A percentile compares a stretch with the other conserved stretches of the same genome.
These are phyloP conservation scores for Apeira syringaria DNA, from an alignment of 2,888 invertebrate species.

Conservation along the genomic window DNA sequence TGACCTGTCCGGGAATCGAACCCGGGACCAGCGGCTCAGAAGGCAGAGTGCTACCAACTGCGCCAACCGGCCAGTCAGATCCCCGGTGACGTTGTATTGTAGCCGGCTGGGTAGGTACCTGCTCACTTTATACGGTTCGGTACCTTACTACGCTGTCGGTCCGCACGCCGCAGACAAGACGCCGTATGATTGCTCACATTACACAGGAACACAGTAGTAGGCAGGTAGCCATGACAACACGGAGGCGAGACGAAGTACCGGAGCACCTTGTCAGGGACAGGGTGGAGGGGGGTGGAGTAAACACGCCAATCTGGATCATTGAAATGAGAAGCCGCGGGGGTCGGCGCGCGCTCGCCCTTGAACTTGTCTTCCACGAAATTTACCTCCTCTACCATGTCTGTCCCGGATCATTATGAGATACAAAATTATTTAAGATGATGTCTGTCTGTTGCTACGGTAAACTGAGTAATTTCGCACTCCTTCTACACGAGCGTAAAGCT, in stretches of 20 bases:
- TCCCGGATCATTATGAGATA: neutral
- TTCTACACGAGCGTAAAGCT: too few species aligned
- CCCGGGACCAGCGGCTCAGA: too few species aligned
- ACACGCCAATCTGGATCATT: slow-evolving; percentile 33
- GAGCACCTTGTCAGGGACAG: neutral
- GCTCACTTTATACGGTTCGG: neutral
- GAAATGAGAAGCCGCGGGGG: slow-evolving; percentile 24
- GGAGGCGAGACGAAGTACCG: neutral
- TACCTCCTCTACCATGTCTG: slow-evolving; percentile 1
- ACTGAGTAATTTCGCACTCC: too few species aligned
- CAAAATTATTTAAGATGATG: neutral
- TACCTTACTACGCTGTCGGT: too few species aligned
- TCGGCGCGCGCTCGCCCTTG: slow-evolving; percentile 36
- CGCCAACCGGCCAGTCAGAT: too few species aligned
- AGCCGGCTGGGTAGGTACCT: neutral
- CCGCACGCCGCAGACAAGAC: neutral
- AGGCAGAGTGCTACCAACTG: too few species aligned
- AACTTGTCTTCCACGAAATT: slow-evolving; percentile 28
- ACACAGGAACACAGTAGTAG: too few species aligned
- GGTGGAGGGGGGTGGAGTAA: slow-evolving; percentile 7
- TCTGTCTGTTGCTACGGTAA: too few species aligned
- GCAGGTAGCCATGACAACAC: neutral
- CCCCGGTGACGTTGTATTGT: neutral
- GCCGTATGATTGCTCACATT: neutral
- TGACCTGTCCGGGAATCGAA: too few species aligned